Base-by-base conservation (phyloP, 2,797 vertebrate species). In the Oryzias sinensis region DNA sequence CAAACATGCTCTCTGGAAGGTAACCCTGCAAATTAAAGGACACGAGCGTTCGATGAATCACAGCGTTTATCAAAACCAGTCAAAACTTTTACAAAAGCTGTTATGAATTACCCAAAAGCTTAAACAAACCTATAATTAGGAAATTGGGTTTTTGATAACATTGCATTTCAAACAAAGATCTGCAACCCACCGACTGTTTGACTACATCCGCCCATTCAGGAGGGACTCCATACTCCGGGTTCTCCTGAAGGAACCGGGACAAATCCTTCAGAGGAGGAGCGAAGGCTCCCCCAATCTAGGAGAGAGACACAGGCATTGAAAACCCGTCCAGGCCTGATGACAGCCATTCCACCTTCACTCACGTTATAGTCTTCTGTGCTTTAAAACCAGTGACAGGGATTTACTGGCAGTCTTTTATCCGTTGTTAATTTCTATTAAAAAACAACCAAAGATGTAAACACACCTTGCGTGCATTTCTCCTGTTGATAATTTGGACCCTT, bases 171-270 rank as follows among this genome's bases (percentile, higher is more conserved):
- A 16, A 44, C 6, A 2, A 6, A n/a, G 43, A 44, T n/a, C 43
- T 44, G 16, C 43, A 44, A 94, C 97, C 95, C 81, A 99, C 97
- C 84, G 97, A 99, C 57, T 97, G 96, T 73, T 97, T 99, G 59
- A 99, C 97, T 47, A 99, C 96, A 46, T 97, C 97, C 24, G 94
- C 95, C 97, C 97, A 99, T 77, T 99, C 97, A 25, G 97, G 97
- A 64, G 97, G 97, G 56, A 99, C 94, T 58, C 97, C 97, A n/a
- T 98, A 98, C 78, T 99, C 97, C 0, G 95, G 93, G 88, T 99
- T 98, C 88, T 98, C 97, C 87, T 96, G 96, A 63, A 99, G 90
- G 88, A 98, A 99, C 62, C 95, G 91, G 87, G 94, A 95, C 77
- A 99, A 88, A 79, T 98, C 96, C 89, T 99, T 99, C 57, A 99